These are phyloP conservation scores for Pseudachorutes palmiensis DNA, from an alignment of 1,140 invertebrate genomes.

Conservation along the genomic window DNA sequence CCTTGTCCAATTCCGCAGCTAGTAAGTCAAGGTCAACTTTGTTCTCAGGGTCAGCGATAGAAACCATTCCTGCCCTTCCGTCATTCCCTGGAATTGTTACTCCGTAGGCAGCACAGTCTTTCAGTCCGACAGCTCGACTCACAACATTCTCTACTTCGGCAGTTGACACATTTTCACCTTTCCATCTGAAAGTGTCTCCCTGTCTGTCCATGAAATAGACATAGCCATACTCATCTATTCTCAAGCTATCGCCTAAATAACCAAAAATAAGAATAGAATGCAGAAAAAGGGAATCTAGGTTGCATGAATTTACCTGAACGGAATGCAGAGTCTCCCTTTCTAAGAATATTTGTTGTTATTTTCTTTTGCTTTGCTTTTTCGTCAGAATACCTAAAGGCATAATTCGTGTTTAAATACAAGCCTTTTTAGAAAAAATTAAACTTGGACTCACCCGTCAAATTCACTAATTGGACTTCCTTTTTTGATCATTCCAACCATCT, in stretches of 20 bases:
- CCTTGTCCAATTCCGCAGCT: conserved; percentile 53
- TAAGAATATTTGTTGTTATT: conserved; percentile 78
- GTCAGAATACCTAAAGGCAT: conserved; percentile 61
- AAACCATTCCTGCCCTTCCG: conserved; percentile 70
- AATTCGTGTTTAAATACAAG: not conserved
- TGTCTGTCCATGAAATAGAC: conserved; percentile 91
- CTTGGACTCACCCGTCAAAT: conserved; percentile 60
- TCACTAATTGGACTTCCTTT: conserved; percentile 66
- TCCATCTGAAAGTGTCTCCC: conserved; percentile 93
- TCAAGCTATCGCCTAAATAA: conserved; percentile 73
- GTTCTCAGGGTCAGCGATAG: conserved; percentile 73
- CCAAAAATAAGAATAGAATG: conserved; percentile 11
- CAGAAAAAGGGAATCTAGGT: not conserved
- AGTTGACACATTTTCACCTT: conserved; percentile 97
- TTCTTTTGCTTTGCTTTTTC: conserved; percentile 87
- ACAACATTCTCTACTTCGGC: conserved; percentile 90
- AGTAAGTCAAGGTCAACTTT: conserved; percentile 59
- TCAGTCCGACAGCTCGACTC: conserved; percentile 73
- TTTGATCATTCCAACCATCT: conserved; percentile 91
- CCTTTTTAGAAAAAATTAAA: not conserved
- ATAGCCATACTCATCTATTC: conserved; percentile 84
- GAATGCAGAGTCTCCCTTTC: conserved; percentile 81
- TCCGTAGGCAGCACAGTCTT: conserved; percentile 80
- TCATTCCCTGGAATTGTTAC: conserved; percentile 54
- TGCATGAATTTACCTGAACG: conserved; percentile 59